Conservation (phyloP, 2,797 vertebrate genomes). For the Psittacula derbiana region DNA sequence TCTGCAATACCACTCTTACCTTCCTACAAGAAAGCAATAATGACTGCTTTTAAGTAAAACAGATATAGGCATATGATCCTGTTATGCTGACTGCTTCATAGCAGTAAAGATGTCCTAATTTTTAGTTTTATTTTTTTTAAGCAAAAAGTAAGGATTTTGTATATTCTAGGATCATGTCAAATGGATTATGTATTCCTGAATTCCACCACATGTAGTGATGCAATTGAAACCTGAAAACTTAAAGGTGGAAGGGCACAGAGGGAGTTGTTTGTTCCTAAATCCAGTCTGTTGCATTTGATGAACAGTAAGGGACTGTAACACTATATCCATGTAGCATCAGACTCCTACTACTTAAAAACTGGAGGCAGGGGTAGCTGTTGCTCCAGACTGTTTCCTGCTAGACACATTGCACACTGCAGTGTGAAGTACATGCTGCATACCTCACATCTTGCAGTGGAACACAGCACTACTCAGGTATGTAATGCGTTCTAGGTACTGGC, state of each 20-base stretch:
- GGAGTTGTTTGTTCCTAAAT: not conserved
- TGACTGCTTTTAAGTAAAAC: not conserved
- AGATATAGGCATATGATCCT: not conserved
- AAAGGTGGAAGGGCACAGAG: not conserved
- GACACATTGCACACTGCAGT: fast-evolving
- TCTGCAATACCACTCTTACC: not conserved
- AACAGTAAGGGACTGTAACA: not conserved
- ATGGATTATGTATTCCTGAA: not conserved
- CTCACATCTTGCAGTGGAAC: not conserved
- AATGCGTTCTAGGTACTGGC: not conserved
- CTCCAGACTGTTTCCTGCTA: not conserved
- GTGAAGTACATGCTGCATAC: not conserved
- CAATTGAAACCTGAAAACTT: not conserved
- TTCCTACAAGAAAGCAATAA: not conserved
- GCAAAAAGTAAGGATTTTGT: not conserved
- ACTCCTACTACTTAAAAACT: not conserved
- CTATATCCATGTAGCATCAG: not conserved
- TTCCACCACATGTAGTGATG: not conserved
- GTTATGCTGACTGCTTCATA: not conserved
- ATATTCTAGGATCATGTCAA: not conserved
- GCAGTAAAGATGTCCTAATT: not conserved
- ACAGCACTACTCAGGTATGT: not conserved
- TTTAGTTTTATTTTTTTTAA: fast-evolving
- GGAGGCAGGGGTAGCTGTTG: not conserved
- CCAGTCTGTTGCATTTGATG: not conserved